Evolutionary conservation across 2,888 invertebrate species (phyloP).

Genomic region (Sarcophaga variegata): DNA sequence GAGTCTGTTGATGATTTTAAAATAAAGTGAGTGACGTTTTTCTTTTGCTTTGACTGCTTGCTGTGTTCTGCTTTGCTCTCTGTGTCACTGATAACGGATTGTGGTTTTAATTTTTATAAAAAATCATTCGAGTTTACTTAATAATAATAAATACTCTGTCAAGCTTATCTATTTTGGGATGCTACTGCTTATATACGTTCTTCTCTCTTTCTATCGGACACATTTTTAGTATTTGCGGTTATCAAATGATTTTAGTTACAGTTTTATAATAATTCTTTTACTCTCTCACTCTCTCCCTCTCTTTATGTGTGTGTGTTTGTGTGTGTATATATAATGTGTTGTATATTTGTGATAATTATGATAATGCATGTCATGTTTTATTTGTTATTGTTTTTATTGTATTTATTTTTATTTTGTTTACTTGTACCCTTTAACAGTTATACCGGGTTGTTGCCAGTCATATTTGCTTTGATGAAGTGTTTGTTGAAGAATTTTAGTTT

Average conservation of each 20-base stretch:
- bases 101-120: slow-evolving; percentile 35
- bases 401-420: slow-evolving; percentile 29
- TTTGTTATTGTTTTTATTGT: slow-evolving; percentile 1
- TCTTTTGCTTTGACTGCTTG: neutral
- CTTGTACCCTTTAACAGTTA: slow-evolving; percentile 24
- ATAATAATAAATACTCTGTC: neutral
- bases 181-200: slow-evolving; percentile 5
- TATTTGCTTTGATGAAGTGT: neutral
- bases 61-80: neutral
- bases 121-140: slow-evolving; percentile 7
- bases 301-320: neutral
- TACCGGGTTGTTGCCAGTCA: neutral
- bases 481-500: neutral
- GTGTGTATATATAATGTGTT: slow-evolving; percentile 3
- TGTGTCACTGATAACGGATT: slow-evolving; percentile 49
- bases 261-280: neutral
- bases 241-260: neutral
- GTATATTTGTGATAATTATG: slow-evolving; percentile 60
- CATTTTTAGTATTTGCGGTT: slow-evolving; percentile 23
- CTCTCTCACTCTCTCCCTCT: neutral
- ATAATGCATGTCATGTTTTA: slow-evolving; percentile 39
- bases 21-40: slow-evolving; percentile 40
- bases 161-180: slow-evolving; percentile 50
- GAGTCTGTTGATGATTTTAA: neutral
- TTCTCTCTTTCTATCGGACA: slow-evolving; percentile 13